Percentiles rank a stretch among this genome's conserved stretches.
Conservation (phyloP, 2,113 vertebrate species). For the Atractosteus spatula region DNA sequence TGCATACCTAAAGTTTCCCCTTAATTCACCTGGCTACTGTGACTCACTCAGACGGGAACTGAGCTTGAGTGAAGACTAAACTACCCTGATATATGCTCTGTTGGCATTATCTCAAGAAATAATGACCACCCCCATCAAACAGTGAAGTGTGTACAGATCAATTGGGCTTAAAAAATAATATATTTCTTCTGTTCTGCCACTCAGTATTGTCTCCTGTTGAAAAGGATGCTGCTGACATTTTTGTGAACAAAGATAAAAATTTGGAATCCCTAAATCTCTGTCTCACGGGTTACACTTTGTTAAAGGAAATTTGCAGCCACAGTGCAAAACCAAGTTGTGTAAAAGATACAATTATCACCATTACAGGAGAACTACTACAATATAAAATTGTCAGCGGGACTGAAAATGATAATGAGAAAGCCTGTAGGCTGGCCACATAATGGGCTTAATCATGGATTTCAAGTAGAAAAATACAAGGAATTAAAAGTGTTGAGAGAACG, state of each 20-base stretch:
- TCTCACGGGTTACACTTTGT: conserved; percentile 37
- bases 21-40: too few species aligned
- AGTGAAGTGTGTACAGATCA: background rate
- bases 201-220: conserved; percentile 9
- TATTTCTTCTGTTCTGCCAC: background rate
- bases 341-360: conserved; percentile 50
- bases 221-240: background rate
- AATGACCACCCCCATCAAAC: background rate
- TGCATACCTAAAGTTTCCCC: too few species aligned
- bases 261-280: conserved; percentile 28
- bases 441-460: conserved; percentile 40
- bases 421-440: conserved; percentile 30
- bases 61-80: too few species aligned
- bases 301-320: conserved; percentile 56
- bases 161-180: background rate
- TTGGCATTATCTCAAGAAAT: background rate
- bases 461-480: conserved; percentile 33
- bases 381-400: conserved; percentile 52
- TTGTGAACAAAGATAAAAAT: conserved; percentile 31
- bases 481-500: conserved; percentile 3
- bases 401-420: conserved; percentile 38
- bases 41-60: too few species aligned
- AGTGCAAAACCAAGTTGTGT: conserved; percentile 43
- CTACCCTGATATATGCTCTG: too few species aligned
- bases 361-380: conserved; percentile 42